Evolutionary conservation across 2,888 invertebrate genomes (phyloP).

Genomic region (Yponomeuta plumbellus): DNA sequence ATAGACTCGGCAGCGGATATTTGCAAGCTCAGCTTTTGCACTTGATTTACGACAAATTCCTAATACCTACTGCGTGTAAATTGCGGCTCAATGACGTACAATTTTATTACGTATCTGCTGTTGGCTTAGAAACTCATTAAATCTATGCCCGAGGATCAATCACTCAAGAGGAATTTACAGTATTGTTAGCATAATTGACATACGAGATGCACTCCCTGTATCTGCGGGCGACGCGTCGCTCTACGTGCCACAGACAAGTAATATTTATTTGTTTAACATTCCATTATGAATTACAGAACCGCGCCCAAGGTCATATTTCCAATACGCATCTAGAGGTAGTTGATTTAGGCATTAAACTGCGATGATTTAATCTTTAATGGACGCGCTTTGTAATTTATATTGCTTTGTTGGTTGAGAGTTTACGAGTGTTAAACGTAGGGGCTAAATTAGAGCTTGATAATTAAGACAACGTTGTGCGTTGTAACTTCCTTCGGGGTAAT

Average conservation of each 20-base stretch:
- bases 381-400: neutral
- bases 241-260: neutral
- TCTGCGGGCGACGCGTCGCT: neutral
- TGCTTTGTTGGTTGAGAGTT: neutral
- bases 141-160: constrained; percentile 2
- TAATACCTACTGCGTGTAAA: neutral
- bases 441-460: neutral
- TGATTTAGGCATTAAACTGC: neutral
- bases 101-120: constrained; percentile 1
- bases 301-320: neutral
- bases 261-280: neutral
- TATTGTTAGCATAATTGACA: neutral
- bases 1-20: neutral
- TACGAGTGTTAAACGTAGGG: neutral
- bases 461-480: neutral
- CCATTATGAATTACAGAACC: neutral
- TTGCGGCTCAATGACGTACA: neutral
- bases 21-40: neutral
- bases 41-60: neutral
- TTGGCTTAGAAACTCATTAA: neutral
- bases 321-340: neutral
- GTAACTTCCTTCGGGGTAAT: constrained; percentile 1
- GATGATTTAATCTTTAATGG: neutral
- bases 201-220: neutral
- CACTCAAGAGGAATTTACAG: constrained; percentile 4